Evolutionary conservation across 2,797 vertebrate genomes (phyloP).

Genomic region (Loriculus beryllinus): DNA sequence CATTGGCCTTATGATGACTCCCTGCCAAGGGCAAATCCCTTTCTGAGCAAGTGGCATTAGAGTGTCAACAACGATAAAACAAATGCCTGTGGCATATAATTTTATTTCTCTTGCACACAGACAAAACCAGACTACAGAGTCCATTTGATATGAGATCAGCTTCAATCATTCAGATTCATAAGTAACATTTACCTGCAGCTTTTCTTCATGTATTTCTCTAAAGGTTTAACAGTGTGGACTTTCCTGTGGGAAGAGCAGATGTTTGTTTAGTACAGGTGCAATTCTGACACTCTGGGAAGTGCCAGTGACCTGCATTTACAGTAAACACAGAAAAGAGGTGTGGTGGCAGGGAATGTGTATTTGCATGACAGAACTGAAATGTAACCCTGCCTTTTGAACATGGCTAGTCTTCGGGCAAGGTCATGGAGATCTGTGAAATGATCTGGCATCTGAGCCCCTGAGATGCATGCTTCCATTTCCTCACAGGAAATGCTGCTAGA

Average conservation of each 20-base stretch:
- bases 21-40: neutral
- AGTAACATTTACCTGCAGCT: neutral
- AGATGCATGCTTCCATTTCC: neutral
- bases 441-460: neutral
- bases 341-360: neutral
- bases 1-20: neutral
- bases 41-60: neutral
- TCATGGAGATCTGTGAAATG: neutral
- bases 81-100: neutral
- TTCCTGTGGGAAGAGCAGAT: neutral
- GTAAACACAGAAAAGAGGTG: conserved; percentile 57
- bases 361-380: conserved; percentile 10
- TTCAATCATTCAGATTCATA: neutral
- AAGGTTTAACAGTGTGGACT: neutral
- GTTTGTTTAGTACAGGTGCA: conserved; percentile 21
- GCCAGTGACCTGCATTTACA: conserved; percentile 58
- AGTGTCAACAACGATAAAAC: neutral
- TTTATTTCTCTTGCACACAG: neutral
- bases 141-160: neutral
- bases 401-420: neutral
- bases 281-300: conserved; percentile 9
- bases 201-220: neutral
- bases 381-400: conserved; percentile 41
- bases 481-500: neutral
- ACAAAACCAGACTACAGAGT: neutral